These are phyloP conservation scores for Eptesicus fuscus DNA, from an alignment of 2,113 vertebrate species.

Conservation along the genomic window DNA sequence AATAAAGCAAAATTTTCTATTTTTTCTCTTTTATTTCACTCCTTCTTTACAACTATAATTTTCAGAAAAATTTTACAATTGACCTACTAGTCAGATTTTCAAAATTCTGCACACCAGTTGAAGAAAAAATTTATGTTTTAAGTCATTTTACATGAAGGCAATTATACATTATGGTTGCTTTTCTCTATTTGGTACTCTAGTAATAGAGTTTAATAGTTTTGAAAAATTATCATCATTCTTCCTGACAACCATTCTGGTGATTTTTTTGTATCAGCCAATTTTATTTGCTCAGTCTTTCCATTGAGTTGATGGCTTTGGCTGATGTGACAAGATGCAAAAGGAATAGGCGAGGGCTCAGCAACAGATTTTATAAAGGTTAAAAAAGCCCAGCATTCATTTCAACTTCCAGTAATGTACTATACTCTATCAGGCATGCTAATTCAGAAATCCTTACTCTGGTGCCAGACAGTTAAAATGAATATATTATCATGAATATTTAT, in stretches of 20 bases:
- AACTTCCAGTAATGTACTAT: slow-evolving; percentile 47
- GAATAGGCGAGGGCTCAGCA: slow-evolving; percentile 37
- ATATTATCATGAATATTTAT: slow-evolving; percentile 57
- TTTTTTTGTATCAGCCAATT: slow-evolving; percentile 25
- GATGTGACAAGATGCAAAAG: not conserved
- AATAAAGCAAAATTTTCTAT: not conserved
- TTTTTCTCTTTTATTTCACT: not conserved
- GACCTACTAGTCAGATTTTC: not conserved
- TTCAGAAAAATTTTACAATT: not conserved
- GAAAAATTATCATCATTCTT: slow-evolving; percentile 43
- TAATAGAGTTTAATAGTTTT: slow-evolving; percentile 41
- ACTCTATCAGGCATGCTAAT: slow-evolving; percentile 50
- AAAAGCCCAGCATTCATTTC: slow-evolving; percentile 31
- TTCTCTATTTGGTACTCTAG: not conserved
- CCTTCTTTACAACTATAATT: not conserved
- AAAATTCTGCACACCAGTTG: not conserved
- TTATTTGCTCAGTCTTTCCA: slow-evolving; percentile 55
- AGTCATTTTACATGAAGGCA: not conserved
- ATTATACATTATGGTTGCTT: not conserved
- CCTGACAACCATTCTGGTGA: slow-evolving; percentile 43
- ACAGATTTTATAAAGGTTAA: slow-evolving; percentile 59
- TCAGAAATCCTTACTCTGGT: slow-evolving; percentile 20
- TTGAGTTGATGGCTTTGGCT: slow-evolving; percentile 38
- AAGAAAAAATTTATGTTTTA: not conserved
- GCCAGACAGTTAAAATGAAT: slow-evolving; percentile 54